phyloP scores from a whole-genome alignment of 2,113 vertebrate genomes.

The Heliornis fulica region DNA sequence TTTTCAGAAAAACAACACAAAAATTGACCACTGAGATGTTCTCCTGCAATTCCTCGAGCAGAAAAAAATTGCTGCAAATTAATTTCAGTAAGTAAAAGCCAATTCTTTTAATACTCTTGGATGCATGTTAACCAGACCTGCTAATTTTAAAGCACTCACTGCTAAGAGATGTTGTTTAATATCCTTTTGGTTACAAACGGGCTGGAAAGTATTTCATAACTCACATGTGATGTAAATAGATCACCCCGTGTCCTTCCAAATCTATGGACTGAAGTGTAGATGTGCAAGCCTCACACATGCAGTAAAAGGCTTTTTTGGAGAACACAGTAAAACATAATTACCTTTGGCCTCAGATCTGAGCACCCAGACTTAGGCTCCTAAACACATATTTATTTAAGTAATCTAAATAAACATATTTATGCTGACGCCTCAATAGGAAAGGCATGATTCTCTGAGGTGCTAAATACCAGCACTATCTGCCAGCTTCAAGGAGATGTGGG shows the following conservation, averaged over 20 bases:
- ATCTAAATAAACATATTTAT: slow-evolving; percentile 65
- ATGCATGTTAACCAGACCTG: background rate
- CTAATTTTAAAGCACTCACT: slow-evolving; percentile 22
- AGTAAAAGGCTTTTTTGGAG: slow-evolving; percentile 19
- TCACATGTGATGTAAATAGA: slow-evolving; percentile 61
- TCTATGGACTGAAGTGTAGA: slow-evolving; percentile 28
- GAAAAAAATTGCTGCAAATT: slow-evolving; percentile 2
- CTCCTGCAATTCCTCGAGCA: background rate
- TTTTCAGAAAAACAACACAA: background rate
- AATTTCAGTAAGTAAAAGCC: background rate
- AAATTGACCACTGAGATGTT: background rate
- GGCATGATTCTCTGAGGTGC: background rate
- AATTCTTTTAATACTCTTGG: background rate
- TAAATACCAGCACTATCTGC: slow-evolving; percentile 19
- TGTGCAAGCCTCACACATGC: slow-evolving; percentile 44
- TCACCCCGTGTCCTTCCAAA: slow-evolving; percentile 39
- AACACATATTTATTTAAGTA: slow-evolving; percentile 64
- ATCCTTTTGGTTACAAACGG: slow-evolving; percentile 51
- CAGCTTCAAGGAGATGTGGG: background rate
- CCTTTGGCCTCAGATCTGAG: slow-evolving; percentile 63
- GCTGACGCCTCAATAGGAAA: slow-evolving; percentile 56
- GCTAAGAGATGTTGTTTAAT: slow-evolving; percentile 50
- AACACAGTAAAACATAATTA: slow-evolving; percentile 48
- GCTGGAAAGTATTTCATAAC: slow-evolving; percentile 66
- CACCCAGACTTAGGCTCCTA: slow-evolving; percentile 23